Evolutionary conservation across 2,113 vertebrate genomes (phyloP).

Genomic region (Erythrolamprus reginae): DNA sequence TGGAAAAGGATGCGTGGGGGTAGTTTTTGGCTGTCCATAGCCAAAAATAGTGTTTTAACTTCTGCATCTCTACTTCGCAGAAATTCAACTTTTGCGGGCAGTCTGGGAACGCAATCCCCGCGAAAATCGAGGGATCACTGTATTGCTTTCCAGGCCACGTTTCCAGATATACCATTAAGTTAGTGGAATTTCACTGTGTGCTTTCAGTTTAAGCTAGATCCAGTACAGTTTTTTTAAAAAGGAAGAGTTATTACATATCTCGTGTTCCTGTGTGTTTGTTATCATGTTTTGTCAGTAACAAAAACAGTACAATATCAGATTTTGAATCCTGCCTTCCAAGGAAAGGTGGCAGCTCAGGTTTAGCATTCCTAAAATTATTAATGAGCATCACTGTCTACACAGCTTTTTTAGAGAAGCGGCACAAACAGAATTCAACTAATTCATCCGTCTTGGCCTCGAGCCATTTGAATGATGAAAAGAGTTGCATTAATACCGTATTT

Average conservation of each 20-base stretch:
- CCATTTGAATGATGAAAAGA: neutral
- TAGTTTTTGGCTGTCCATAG: no score
- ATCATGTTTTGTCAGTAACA: neutral
- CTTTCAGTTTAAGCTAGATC: neutral
- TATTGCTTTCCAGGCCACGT: neutral
- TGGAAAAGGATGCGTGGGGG: no score
- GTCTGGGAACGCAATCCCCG: no score
- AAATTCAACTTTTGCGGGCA: no score
- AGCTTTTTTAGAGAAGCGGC: neutral
- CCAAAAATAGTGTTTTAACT: no score
- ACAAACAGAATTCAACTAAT: neutral
- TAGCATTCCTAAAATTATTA: neutral
- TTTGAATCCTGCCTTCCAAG: slow-evolving; percentile 5
- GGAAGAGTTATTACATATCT: neutral
- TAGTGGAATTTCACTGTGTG: neutral
- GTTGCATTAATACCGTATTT: neutral
- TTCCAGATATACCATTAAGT: neutral
- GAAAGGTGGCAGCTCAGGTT: slow-evolving; percentile 1
- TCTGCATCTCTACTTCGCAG: no score
- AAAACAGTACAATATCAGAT: neutral
- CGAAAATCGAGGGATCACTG: no score
- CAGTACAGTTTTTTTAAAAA: neutral
- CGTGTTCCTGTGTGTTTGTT: neutral
- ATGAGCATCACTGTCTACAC: neutral
- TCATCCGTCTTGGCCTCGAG: neutral